A percentile compares a stretch with the other conserved stretches of the same genome.
phyloP scores from a whole-genome alignment of 2,113 vertebrate species.

The Ptyas mucosa region DNA sequence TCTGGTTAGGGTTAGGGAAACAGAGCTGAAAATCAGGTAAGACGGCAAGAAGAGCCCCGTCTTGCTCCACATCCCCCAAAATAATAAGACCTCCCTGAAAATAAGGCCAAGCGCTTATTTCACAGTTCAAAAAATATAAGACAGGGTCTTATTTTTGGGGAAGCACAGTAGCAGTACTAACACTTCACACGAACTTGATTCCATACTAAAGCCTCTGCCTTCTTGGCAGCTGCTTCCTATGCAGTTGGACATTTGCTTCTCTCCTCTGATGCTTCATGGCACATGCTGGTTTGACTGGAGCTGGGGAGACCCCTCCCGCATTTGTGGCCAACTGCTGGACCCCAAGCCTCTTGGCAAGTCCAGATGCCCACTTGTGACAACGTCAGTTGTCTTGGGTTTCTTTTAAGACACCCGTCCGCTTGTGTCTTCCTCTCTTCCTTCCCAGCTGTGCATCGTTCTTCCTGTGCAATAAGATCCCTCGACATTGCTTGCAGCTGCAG shows the following conservation, averaged over 20 bases:
- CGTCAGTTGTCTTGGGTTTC: constrained; percentile 34
- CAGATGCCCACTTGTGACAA: not conserved
- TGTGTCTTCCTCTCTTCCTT: not conserved
- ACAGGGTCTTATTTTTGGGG: no score
- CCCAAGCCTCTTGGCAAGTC: not conserved
- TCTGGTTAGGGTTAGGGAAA: no score
- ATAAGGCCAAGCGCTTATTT: no score
- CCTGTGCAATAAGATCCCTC: not conserved
- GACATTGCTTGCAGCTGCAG: fast-evolving
- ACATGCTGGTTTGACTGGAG: not conserved
- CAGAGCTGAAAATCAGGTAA: no score
- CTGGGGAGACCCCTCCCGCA: not conserved
- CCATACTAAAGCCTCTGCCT: not conserved
- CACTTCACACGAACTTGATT: not conserved
- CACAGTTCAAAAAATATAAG: no score
- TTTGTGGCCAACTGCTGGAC: not conserved
- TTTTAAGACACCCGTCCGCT: not conserved
- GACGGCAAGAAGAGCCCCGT: no score
- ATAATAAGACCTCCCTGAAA: no score
- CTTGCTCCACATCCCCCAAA: no score
- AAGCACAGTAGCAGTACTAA: not conserved
- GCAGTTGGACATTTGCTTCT: not conserved
- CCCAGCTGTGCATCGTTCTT: fast-evolving
- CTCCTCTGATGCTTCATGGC: constrained; percentile 6
- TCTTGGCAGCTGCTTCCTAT: constrained; percentile 14